Conservation (phyloP, 2,113 vertebrate genomes). For the Forbesichthys agassizii region DNA sequence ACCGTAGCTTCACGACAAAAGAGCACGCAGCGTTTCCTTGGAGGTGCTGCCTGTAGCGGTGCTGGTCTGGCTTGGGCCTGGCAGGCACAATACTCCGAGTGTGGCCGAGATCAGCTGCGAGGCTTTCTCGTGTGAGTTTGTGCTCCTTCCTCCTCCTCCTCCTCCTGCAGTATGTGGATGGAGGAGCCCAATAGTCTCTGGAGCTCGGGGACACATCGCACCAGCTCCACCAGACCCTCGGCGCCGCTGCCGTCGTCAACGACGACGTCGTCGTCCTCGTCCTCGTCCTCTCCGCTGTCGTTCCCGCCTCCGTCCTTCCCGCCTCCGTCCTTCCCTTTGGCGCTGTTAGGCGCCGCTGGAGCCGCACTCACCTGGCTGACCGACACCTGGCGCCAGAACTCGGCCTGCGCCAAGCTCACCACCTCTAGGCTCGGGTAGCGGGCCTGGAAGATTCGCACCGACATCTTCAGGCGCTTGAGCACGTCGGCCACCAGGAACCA, state of each 20-base stretch:
- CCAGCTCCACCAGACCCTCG: slow-evolving; percentile 87
- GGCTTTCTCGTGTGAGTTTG: slow-evolving; percentile 32
- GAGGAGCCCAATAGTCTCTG: slow-evolving; percentile 90
- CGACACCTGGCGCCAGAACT: slow-evolving; percentile 87
- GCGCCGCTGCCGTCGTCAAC: slow-evolving; percentile 62
- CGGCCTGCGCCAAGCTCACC: slow-evolving; percentile 80
- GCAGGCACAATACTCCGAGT: background rate
- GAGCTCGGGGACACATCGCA: slow-evolving; percentile 90
- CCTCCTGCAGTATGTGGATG: slow-evolving; percentile 74
- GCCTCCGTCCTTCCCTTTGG: slow-evolving; percentile 79
- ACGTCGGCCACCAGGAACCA: slow-evolving; percentile 95
- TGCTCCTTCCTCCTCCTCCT: slow-evolving; percentile 50
- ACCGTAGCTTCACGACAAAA: slow-evolving; percentile 38
- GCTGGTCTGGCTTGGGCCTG: slow-evolving; percentile 6
- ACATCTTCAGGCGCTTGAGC: slow-evolving; percentile 93
- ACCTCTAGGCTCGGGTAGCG: slow-evolving; percentile 94
- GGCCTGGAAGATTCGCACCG: slow-evolving; percentile 91
- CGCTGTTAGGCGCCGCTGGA: slow-evolving; percentile 63
- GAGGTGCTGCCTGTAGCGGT: slow-evolving; percentile 42
- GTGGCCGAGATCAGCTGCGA: slow-evolving; percentile 57
- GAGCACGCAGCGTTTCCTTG: slow-evolving; percentile 57
- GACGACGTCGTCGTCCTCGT: slow-evolving; percentile 78
- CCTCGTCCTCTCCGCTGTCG: slow-evolving; percentile 52
- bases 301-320: slow-evolving; percentile 55
- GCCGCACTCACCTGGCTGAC: slow-evolving; percentile 88